Conservation (phyloP, 2,888 invertebrate genomes). For the Pristionchus exspectatus region DNA sequence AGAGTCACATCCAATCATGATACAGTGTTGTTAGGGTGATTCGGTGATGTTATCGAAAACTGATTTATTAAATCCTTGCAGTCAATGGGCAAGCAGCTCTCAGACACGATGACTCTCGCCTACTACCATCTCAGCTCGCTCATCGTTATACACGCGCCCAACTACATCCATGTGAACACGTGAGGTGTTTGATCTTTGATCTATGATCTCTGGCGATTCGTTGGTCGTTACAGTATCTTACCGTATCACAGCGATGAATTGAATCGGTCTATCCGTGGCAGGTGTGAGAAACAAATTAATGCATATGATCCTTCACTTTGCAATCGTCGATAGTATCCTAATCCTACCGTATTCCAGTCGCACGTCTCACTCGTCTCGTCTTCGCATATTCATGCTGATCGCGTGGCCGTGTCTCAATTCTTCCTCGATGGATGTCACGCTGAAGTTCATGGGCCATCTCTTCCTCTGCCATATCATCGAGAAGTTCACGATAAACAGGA, state of each 20-base stretch:
- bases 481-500: slow-evolving; percentile 96
- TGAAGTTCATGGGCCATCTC: slow-evolving; percentile 92
- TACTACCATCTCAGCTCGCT: slow-evolving; percentile 95
- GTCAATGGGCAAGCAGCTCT: slow-evolving; percentile 82
- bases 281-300: no score
- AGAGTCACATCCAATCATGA: no score
- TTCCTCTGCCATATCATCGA: slow-evolving; percentile 96
- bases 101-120: slow-evolving; percentile 90
- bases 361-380: slow-evolving; percentile 85
- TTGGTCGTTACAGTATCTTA: no score
- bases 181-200: slow-evolving; percentile 82
- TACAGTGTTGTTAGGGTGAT: no score
- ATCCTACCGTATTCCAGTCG: slow-evolving; percentile 19
- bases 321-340: no score
- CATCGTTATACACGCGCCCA: slow-evolving; percentile 94
- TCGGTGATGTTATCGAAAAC: no score
- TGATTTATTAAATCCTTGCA: neutral
- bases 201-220: neutral
- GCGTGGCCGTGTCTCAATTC: slow-evolving; percentile 93
- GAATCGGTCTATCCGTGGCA: no score
- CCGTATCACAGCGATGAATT: no score
- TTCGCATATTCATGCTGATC: slow-evolving; percentile 95
- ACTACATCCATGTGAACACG: slow-evolving; percentile 98
- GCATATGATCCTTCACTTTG: neutral
- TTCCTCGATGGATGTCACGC: slow-evolving; percentile 79